These are phyloP conservation scores for Stenurella melanura DNA, from an alignment of 2,888 invertebrate species.

Conservation along the genomic window DNA sequence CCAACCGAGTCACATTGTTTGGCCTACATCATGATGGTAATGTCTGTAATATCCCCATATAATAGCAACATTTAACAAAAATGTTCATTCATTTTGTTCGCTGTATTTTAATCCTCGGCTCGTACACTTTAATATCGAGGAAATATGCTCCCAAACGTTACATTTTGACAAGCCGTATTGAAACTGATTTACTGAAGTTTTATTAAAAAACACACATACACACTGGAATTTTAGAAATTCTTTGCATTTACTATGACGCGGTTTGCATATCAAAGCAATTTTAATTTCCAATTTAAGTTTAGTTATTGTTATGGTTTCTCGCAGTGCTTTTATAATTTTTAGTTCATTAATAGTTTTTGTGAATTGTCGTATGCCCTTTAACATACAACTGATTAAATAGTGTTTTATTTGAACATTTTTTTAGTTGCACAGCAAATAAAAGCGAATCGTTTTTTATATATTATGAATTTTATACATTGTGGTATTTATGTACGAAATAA, in stretches of 20 bases:
- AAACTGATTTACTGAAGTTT: slow-evolving; percentile 23
- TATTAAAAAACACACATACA: slow-evolving; percentile 12
- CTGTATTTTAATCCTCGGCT: slow-evolving; percentile 38
- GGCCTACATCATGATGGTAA: slow-evolving; percentile 51
- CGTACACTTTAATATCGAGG: slow-evolving; percentile 24
- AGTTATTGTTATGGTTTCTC: background rate
- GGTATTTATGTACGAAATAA: too few species aligned
- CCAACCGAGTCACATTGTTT: slow-evolving; percentile 53
- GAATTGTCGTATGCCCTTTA: too few species aligned
- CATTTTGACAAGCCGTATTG: slow-evolving; percentile 29
- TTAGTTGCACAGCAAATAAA: too few species aligned
- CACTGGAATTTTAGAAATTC: background rate
- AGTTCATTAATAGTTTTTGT: too few species aligned
- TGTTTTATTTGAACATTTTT: too few species aligned
- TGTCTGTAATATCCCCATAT: slow-evolving; percentile 50
- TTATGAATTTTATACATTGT: too few species aligned
- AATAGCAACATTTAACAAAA: slow-evolving; percentile 53
- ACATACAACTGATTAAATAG: too few species aligned
- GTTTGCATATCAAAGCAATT: background rate
- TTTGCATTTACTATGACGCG: background rate
- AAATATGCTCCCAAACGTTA: slow-evolving; percentile 13
- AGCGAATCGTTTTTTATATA: too few species aligned
- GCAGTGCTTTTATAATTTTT: too few species aligned
- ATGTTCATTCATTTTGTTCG: slow-evolving; percentile 31
- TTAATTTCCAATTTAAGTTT: background rate